A percentile compares a stretch with the other conserved stretches of the same genome.
phyloP scores from a whole-genome alignment of 2,888 invertebrate species.

The Xiphydria camelus region DNA sequence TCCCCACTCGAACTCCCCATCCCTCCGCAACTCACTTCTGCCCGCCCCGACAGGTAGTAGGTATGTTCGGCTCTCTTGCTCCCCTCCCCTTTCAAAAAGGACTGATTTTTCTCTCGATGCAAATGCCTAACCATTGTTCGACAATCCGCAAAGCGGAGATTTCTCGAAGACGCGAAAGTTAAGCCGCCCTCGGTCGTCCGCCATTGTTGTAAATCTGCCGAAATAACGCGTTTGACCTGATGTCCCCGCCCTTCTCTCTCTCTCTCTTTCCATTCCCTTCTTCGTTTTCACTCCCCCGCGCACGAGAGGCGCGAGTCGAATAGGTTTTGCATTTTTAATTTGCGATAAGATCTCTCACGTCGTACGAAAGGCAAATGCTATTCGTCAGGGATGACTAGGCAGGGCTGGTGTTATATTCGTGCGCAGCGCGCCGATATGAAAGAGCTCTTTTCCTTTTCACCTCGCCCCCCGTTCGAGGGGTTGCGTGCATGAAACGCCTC shows the following conservation, averaged over 20 bases:
- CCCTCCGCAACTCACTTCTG: too few relatives aligned
- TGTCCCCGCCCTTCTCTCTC: slow-evolving; percentile 22
- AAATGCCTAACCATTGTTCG: slow-evolving; percentile 27
- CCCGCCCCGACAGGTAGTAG: neutral
- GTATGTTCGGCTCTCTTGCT: neutral
- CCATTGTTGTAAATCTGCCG: slow-evolving; percentile 45
- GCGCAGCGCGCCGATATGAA: neutral
- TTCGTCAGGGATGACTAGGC: neutral
- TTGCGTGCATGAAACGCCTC: too few relatives aligned
- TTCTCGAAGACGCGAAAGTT: slow-evolving; percentile 32
- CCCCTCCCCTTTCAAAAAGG: slow-evolving; percentile 12
- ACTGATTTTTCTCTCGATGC: slow-evolving; percentile 29
- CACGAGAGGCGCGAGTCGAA: too few relatives aligned
- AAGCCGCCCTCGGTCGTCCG: slow-evolving; percentile 18
- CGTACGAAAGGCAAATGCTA: neutral
- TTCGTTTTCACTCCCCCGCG: too few relatives aligned
- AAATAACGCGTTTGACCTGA: slow-evolving; percentile 44
- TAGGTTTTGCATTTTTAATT: slow-evolving; percentile 34
- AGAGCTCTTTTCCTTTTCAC: neutral
- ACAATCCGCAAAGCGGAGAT: slow-evolving; percentile 21
- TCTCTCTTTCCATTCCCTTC: too few relatives aligned
- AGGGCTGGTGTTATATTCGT: neutral
- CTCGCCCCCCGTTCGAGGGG: neutral
- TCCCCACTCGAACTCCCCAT: too few relatives aligned
- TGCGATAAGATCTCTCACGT: slow-evolving; percentile 11